Conservation (phyloP, 2,888 invertebrate genomes). For the Ditula angustiorana region DNA sequence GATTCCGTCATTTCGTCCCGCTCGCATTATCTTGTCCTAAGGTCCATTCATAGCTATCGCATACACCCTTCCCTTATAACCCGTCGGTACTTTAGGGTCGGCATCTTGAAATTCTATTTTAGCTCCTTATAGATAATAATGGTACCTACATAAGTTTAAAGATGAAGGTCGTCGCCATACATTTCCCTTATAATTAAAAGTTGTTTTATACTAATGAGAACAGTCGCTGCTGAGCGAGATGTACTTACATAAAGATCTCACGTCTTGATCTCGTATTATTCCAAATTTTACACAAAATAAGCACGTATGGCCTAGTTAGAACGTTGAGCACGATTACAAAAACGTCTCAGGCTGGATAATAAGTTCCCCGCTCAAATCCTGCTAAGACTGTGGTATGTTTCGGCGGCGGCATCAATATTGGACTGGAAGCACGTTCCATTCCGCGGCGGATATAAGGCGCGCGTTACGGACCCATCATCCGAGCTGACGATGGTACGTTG, state of each 20-base stretch:
- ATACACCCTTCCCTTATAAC: too few relatives aligned
- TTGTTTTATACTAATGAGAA: too few relatives aligned
- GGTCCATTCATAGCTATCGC: too few relatives aligned
- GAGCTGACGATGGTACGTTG: slow-evolving; percentile 71
- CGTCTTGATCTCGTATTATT: not conserved
- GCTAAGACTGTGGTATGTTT: slow-evolving; percentile 42
- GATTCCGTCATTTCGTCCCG: too few relatives aligned
- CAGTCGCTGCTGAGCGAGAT: not conserved
- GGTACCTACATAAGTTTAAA: too few relatives aligned
- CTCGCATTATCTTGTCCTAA: too few relatives aligned
- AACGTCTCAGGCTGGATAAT: slow-evolving; percentile 4
- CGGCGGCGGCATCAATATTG: slow-evolving; percentile 58
- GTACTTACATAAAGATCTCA: not conserved
- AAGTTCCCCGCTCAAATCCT: slow-evolving; percentile 20
- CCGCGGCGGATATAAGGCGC: slow-evolving; percentile 77
- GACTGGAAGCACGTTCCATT: slow-evolving; percentile 75
- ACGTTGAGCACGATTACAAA: slow-evolving; percentile 12
- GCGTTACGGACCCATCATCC: slow-evolving; percentile 70
- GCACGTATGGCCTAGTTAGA: not conserved
- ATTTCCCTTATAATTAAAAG: too few relatives aligned
- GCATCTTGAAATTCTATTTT: too few relatives aligned
- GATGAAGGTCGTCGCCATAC: too few relatives aligned
- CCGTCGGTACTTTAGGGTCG: too few relatives aligned
- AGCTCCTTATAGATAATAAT: too few relatives aligned
- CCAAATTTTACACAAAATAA: not conserved